A percentile compares a stretch with the other conserved stretches of the same genome.
phyloP scores from a whole-genome alignment of 2,113 vertebrate genomes.

The Taxidea taxus region DNA sequence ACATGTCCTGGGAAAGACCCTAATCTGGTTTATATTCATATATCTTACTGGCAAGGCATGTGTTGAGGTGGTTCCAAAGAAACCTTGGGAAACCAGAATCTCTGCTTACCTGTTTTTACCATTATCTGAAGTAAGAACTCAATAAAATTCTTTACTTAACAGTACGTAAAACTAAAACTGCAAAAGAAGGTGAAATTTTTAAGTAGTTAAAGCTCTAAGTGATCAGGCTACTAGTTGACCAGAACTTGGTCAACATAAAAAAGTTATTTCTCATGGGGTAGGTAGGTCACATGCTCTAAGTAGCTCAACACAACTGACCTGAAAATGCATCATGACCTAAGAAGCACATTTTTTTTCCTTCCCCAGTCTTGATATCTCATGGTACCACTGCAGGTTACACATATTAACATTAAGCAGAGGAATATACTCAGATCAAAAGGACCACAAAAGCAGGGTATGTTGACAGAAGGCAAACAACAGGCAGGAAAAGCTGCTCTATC shows the following conservation, averaged over 20 bases:
- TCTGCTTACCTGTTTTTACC: slow-evolving; percentile 31
- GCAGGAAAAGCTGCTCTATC: slow-evolving; percentile 79
- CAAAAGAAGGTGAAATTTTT: slow-evolving; percentile 18
- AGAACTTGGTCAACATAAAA: slow-evolving; percentile 27
- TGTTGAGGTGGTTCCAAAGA: not conserved
- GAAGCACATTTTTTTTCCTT: slow-evolving; percentile 72
- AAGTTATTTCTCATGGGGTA: slow-evolving; percentile 8
- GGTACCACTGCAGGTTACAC: slow-evolving; percentile 76
- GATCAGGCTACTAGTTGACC: slow-evolving; percentile 38
- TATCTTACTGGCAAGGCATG: not conserved
- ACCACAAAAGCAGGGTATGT: slow-evolving; percentile 82
- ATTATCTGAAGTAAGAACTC: slow-evolving; percentile 15
- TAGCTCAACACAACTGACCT: slow-evolving; percentile 26
- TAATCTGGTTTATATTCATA: not conserved
- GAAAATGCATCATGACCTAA: slow-evolving; percentile 76
- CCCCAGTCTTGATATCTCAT: slow-evolving; percentile 71
- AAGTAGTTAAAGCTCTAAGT: slow-evolving; percentile 43
- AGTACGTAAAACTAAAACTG: slow-evolving; percentile 41
- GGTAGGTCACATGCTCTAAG: slow-evolving; percentile 29
- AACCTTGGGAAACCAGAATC: slow-evolving; percentile 2
- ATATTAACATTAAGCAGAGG: slow-evolving; percentile 79
- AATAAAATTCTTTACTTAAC: slow-evolving; percentile 2
- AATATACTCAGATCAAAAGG: slow-evolving; percentile 81
- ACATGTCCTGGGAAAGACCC: not conserved
- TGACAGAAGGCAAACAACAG: slow-evolving; percentile 81